A percentile compares a stretch with the other conserved stretches of the same genome.
phyloP scores from a whole-genome alignment of 2,113 vertebrate genomes.

The Toxostoma redivivum region DNA sequence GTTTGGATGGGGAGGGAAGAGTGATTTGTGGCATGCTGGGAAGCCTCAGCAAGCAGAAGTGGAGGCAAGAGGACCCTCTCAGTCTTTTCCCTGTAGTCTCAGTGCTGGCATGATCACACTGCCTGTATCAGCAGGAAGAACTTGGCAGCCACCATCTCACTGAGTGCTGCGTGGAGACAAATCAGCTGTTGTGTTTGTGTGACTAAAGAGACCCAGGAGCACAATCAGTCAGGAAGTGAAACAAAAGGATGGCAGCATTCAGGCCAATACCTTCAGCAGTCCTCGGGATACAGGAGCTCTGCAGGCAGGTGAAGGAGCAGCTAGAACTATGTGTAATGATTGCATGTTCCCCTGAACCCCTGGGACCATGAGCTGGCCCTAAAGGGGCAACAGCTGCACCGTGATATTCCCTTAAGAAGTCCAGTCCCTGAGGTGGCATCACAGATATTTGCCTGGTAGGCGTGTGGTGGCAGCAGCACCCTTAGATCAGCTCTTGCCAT shows the following conservation, averaged over 20 bases:
- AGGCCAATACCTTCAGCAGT: background rate
- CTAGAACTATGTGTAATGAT: background rate
- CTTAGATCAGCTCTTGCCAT: background rate
- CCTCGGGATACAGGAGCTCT: background rate
- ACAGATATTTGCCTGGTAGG: background rate
- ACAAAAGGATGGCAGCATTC: background rate
- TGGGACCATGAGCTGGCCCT: background rate
- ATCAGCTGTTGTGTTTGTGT: constrained; percentile 21
- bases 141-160: background rate
- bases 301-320: background rate
- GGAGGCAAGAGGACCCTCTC: background rate
- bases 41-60: background rate
- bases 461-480: background rate
- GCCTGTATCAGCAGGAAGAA: background rate
- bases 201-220: constrained; percentile 54
- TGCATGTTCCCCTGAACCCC: background rate
- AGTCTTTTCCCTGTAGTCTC: background rate
- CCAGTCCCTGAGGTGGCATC: background rate
- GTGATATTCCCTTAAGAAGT: background rate
- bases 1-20: background rate
- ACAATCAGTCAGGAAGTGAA: constrained; percentile 23
- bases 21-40: background rate
- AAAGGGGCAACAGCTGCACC: background rate
- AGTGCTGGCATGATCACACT: background rate
- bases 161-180: background rate